Base-by-base conservation (phyloP, 2,888 invertebrate genomes). In the Thecophora atra region DNA sequence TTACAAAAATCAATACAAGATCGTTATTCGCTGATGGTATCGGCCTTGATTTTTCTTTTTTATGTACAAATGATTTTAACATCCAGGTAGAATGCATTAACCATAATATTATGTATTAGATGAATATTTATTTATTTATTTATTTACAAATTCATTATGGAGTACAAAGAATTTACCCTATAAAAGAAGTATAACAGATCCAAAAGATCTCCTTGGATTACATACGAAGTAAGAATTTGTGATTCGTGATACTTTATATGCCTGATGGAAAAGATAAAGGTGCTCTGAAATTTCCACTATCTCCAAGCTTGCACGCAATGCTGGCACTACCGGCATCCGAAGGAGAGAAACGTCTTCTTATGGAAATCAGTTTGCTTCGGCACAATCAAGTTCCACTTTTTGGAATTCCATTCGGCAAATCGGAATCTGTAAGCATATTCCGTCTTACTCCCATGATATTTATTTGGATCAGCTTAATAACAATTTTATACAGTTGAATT, bases 401-500 rank as follows among this genome's bases (percentile, higher is more conserved):
- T 64, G 44, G 47, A 64, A 47, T 21, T n/a, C 19, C 11, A 24
- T 64, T 24, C 42, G 24, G 4, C 17, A 42, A 64, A 19, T 17
- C 15, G 47, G 64, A 3, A n/a, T n/a, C n/a, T n/a, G n/a, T n/a
- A n/a, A n/a, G n/a, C n/a, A n/a, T n/a, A n/a, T n/a, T 37, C 24
- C 30, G 17, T 21, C 26, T 3, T 44, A 24, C 15, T 17, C 44
- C 8, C 11, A 24, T 37, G 26, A 47, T 64, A 21, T 64, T 24
- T 21, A 44, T 64, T 44, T 64, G 15, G 64, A 64, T 47, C 24
- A 64, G 44, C 47, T 64, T 4, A 64, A 64, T 24, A 42, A 17
- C 5, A 44, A 21, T 44, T 64, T 44, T 44, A 15, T 47, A 5
- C 8, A 64, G 24, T 26, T 47, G 8, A 3, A 17, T 60, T 26